phyloP scores from a whole-genome alignment of 2,888 invertebrate species.

The Diadegma fenestrale region DNA sequence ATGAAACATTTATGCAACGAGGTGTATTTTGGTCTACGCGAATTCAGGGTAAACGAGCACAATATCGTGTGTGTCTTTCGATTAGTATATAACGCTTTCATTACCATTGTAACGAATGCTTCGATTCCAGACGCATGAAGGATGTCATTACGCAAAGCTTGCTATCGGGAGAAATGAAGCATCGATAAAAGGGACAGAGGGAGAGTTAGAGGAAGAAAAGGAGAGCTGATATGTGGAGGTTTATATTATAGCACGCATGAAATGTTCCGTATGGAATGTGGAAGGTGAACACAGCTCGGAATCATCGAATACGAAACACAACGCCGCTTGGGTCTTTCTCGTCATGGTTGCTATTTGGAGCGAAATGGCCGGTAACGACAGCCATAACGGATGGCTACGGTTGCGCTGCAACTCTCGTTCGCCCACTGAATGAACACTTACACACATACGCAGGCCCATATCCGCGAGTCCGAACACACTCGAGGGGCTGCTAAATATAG shows the following conservation, averaged over 20 bases:
- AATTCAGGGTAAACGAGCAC: slow-evolving; percentile 26
- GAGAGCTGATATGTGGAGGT: slow-evolving; percentile 23
- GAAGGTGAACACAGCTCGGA: slow-evolving; percentile 55
- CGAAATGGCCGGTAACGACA: slow-evolving; percentile 70
- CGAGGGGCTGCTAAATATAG: slow-evolving; percentile 18
- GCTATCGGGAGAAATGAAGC: slow-evolving; percentile 47
- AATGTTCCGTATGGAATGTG: slow-evolving; percentile 35
- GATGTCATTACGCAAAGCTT: slow-evolving; percentile 37
- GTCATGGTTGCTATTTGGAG: slow-evolving; percentile 67
- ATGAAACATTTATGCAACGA: background rate
- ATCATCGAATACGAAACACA: slow-evolving; percentile 68
- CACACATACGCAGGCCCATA: slow-evolving; percentile 10
- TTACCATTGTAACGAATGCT: slow-evolving; percentile 22
- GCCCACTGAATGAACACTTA: slow-evolving; percentile 46
- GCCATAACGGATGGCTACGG: slow-evolving; percentile 68
- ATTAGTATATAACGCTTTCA: slow-evolving; percentile 39
- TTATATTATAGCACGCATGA: slow-evolving; percentile 37
- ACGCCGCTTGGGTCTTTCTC: slow-evolving; percentile 62
- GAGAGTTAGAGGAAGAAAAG: slow-evolving; percentile 10
- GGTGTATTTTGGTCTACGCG: slow-evolving; percentile 11
- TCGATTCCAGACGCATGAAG: slow-evolving; percentile 36
- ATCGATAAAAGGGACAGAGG: background rate
- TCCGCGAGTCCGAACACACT: slow-evolving; percentile 4
- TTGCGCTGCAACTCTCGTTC: slow-evolving; percentile 54
- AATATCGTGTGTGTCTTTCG: background rate